Evolutionary conservation across 2,113 vertebrate genomes (phyloP), one percentile per base, ranked within the genome.

Genomic region (Xiphophorus couchianus): DNA sequence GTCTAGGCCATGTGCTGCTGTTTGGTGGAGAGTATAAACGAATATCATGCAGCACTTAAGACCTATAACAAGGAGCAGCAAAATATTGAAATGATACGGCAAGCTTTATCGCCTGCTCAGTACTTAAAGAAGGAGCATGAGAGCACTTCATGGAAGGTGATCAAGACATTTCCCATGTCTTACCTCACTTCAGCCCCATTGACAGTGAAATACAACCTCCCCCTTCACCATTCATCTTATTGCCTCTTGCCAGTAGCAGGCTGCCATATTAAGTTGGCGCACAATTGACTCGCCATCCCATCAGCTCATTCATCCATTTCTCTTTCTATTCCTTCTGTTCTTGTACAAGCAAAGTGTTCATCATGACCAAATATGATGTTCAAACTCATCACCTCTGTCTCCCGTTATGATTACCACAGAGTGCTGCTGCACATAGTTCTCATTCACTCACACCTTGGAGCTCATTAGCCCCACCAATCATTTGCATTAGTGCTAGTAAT

Each of bases 391-490:
- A 83, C 83, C 85, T 87, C 76, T 42, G 65, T 80, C 68, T 86
- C 80, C 79, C 22, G 33, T 80, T 88, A 66, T 69, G 80, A 89
- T 90, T 83, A 86, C 80, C 82, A 77, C 79, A 73, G 77, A 74
- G 77, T 29, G 64, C 77, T 51, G 81, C 81, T 86, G 85, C 80
- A 14, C 76, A 1, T 85, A 78, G 77, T 62, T 75, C 79, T 80
- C 82, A 25, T 83, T 85, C 87, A 33, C 76, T 28, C 62, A 71
- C 65, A 84, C 90, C 87, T 83, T 76, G 28, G 30, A 86, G 90
- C 91, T 93, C 84, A 86, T 93, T 93, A 91, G 88, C 85, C 77
- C 76, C 71, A 75, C 88, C 89, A 85, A 92, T 90, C 88, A 72
- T 90, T 86, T 89, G 71, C 85, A 92, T 91, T 92, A 88, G 84